A percentile compares a stretch with the other conserved stretches of the same genome.
Conservation (phyloP, 2,888 invertebrate genomes). For the Horisme vitalbata region DNA sequence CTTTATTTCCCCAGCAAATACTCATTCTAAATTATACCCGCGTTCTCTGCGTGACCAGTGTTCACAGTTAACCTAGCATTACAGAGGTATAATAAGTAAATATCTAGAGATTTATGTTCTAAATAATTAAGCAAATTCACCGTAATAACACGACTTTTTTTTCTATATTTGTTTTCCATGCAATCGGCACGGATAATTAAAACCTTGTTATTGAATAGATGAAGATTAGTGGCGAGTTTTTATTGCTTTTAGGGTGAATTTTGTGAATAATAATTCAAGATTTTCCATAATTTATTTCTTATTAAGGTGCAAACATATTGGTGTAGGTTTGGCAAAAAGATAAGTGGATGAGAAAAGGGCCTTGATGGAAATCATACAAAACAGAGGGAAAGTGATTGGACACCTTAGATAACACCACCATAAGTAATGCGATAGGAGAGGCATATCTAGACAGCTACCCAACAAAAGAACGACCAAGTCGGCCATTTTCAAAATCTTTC, state of each 20-base stretch:
- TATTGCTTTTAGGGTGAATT: slow-evolving; percentile 15
- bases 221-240: slow-evolving; percentile 25
- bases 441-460: no score
- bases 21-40: slow-evolving; percentile 50
- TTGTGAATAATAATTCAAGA: no score
- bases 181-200: slow-evolving; percentile 30
- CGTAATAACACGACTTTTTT: slow-evolving; percentile 50
- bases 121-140: slow-evolving; percentile 63
- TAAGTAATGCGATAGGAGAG: no score
- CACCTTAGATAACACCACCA: no score
- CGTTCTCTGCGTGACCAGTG: slow-evolving; percentile 60
- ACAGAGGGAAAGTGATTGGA: no score
- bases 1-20: slow-evolving; percentile 50
- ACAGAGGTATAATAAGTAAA: slow-evolving; percentile 67
- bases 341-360: no score
- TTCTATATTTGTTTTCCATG: slow-evolving; percentile 44
- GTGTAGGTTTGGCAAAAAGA: no score
- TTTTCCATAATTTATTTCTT: no score
- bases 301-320: no score
- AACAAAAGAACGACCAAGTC: no score
- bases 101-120: slow-evolving; percentile 67
- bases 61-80: slow-evolving; percentile 62
- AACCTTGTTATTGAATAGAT: slow-evolving; percentile 34
- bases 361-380: no score
- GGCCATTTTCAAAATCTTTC: no score